Conservation (phyloP, 2,113 vertebrate species). For the Numenius arquata region DNA sequence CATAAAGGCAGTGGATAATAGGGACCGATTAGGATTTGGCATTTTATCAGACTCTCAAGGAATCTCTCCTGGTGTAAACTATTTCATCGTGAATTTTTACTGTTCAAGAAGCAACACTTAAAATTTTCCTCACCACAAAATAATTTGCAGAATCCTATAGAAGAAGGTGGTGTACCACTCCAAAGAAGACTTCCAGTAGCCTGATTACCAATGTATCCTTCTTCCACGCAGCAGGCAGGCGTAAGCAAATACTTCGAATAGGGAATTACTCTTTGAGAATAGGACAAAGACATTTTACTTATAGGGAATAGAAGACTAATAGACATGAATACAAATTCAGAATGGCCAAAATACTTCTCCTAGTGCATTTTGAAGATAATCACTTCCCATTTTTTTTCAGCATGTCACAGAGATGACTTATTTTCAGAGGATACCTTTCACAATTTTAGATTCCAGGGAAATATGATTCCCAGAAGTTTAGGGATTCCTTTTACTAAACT, state of each 20-base stretch:
- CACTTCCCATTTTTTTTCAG: neutral
- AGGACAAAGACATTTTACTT: neutral
- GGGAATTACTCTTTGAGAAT: neutral
- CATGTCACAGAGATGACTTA: neutral
- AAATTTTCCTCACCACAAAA: neutral
- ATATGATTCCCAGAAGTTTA: neutral
- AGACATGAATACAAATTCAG: neutral
- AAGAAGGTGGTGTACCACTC: neutral
- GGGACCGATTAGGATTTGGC: neutral
- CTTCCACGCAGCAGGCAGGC: neutral
- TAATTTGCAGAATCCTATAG: neutral
- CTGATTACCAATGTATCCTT: neutral
- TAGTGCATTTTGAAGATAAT: neutral
- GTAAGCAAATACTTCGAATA: neutral
- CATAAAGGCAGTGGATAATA: neutral
- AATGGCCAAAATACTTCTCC: neutral
- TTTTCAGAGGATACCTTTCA: slow-evolving; percentile 1
- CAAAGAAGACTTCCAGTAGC: neutral
- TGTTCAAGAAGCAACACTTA: neutral
- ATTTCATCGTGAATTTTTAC: neutral
- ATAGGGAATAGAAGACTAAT: neutral
- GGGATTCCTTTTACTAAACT: neutral
- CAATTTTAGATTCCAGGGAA: neutral
- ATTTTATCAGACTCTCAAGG: neutral
- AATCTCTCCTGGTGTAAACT: neutral